Percentiles rank a stretch among this genome's conserved stretches.
Conservation (phyloP, 2,888 invertebrate species). For the Ormyrus thymus region DNA sequence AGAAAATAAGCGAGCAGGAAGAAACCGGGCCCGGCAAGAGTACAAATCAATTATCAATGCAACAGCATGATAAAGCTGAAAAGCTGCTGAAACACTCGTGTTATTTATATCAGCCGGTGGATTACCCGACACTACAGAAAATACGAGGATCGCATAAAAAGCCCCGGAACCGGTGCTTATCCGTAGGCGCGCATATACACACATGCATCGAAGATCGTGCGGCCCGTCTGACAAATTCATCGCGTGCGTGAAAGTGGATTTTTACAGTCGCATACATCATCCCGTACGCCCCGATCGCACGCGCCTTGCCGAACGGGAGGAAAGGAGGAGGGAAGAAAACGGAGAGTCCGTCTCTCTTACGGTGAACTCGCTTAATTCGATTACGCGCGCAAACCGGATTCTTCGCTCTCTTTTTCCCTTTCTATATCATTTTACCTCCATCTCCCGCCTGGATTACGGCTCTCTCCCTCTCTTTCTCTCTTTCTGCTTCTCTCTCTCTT, state of each 20-base stretch:
- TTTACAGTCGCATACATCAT: constrained; percentile 39
- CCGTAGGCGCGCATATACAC: neutral
- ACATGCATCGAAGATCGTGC: neutral
- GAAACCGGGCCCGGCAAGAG: neutral
- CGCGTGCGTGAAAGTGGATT: constrained; percentile 28
- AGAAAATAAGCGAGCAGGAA: neutral
- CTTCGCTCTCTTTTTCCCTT: constrained; percentile 55
- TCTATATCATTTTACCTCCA: constrained; percentile 55
- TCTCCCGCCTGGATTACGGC: constrained; percentile 47
- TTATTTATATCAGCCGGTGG: constrained; percentile 16
- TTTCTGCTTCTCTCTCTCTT: neutral
- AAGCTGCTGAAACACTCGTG: neutral
- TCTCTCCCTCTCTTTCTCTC: neutral
- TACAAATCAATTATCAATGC: constrained; percentile 30
- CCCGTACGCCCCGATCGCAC: neutral
- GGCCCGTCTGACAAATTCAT: constrained; percentile 42
- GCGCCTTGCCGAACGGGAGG: neutral
- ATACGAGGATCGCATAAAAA: constrained; percentile 3
- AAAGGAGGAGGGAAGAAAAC: neutral
- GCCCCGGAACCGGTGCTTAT: neutral
- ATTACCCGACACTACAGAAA: constrained; percentile 13
- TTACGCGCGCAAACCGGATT: constrained; percentile 62
- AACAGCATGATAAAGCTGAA: constrained; percentile 1
- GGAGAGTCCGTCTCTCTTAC: neutral
- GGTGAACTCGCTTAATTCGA: constrained; percentile 62